Percentiles rank a stretch among this genome's conserved stretches.
These are phyloP conservation scores for Muschampia plurimacula DNA, from an alignment of 2,888 invertebrate species.

Conservation along the genomic window DNA sequence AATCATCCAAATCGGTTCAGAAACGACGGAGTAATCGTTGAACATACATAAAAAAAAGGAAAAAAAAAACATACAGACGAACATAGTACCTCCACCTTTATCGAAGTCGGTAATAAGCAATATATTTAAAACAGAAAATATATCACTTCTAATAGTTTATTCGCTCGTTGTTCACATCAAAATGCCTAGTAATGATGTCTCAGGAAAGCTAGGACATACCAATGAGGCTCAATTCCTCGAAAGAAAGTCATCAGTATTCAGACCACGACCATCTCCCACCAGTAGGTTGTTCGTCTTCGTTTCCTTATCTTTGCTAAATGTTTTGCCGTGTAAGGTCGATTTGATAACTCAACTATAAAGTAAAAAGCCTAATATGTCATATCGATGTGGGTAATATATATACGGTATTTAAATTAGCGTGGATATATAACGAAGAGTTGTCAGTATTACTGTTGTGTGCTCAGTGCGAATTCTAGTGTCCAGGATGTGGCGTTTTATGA, in stretches of 20 bases:
- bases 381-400: slow-evolving; percentile 1
- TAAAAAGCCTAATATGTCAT: slow-evolving; percentile 7
- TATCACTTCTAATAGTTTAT: neutral
- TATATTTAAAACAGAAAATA: neutral
- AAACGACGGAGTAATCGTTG: too few species aligned
- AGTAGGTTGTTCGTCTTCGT: neutral
- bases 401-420: neutral
- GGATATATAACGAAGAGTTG: neutral
- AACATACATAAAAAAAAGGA: too few species aligned
- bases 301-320: slow-evolving; percentile 1
- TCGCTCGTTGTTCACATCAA: neutral
- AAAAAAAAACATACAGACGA: too few species aligned
- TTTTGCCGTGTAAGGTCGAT: neutral
- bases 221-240: neutral
- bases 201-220: slow-evolving; percentile 1
- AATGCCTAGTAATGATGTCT: neutral
- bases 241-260: neutral
- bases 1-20: too few species aligned
- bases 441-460: neutral
- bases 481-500: neutral
- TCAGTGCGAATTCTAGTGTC: neutral
- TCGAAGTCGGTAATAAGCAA: too few species aligned
- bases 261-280: neutral
- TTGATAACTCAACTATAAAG: neutral
- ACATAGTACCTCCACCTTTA: too few species aligned